Percentiles rank a stretch among this genome's conserved stretches.
phyloP scores from a whole-genome alignment of 1,140 invertebrate genomes.

The Melitaea cinxia region DNA sequence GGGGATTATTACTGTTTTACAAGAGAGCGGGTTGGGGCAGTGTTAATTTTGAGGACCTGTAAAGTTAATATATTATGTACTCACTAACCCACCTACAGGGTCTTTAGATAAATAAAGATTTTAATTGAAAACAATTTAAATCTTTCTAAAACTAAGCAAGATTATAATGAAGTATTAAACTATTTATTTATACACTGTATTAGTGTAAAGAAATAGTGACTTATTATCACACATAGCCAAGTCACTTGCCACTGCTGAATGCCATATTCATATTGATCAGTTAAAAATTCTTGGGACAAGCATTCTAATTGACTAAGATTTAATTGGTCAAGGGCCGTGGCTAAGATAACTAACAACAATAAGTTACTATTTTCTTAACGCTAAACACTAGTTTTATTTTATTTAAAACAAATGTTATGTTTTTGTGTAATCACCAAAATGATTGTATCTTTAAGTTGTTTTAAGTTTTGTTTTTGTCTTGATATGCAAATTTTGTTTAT shows the following conservation, averaged over 20 bases:
- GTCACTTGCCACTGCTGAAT: too few relatives aligned
- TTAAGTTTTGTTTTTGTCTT: neutral
- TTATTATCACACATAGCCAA: too few relatives aligned
- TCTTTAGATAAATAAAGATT: neutral
- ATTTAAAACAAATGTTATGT: neutral
- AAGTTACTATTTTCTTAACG: too few relatives aligned
- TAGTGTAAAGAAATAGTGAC: too few relatives aligned
- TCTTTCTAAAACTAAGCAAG: neutral
- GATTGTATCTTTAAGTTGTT: neutral
- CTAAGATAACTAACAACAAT: too few relatives aligned
- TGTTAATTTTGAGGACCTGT: neutral
- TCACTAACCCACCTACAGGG: conserved; percentile 3
- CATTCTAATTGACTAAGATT: too few relatives aligned
- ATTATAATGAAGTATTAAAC: neutral
- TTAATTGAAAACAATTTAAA: neutral
- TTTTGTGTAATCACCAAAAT: neutral
- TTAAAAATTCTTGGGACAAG: too few relatives aligned
- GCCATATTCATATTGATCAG: too few relatives aligned
- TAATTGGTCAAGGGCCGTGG: too few relatives aligned
- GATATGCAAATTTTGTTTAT: conserved; percentile 2
- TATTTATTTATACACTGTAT: conserved; percentile 4
- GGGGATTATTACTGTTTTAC: neutral
- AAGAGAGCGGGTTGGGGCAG: neutral
- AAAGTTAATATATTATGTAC: neutral
- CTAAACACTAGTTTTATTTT: conserved; percentile 1